Evolutionary conservation across 2,113 vertebrate genomes (phyloP), one percentile per base, ranked within the genome.

Genomic region (Procavia capensis): DNA sequence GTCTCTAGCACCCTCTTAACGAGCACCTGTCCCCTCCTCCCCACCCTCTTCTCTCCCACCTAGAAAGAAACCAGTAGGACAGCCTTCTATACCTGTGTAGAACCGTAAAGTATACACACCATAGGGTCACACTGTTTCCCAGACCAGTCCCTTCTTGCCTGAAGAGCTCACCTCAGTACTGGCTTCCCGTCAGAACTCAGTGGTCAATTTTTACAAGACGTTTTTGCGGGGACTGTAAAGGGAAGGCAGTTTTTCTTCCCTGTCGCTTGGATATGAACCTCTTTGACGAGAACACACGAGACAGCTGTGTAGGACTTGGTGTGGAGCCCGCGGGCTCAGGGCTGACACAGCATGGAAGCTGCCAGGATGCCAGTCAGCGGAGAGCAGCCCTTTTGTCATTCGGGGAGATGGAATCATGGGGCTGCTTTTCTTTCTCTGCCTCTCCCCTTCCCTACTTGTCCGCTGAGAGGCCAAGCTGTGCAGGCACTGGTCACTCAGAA

Each of bases 211-310:
- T 96, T 93, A 70, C 87, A 82, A 4, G 36, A 8, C 83, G 83
- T 93, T 97, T 98, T 89, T 81, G 90, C 84, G 80, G 94, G 94
- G 93, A 57, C 88, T 36, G 29, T 74, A 94, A 93, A 74, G 66
- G 87, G 95, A 85, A 24, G 59, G 76, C 90, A 3, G 0, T 45
- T 76, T 72, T 59, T 81, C 88, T 85, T 59, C 47, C 91, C 88
- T 57, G 75, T 80, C n/a, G 9, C 61, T 61, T 54, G 54, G 83
- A 59, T 84, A 94, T 96, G 93, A 96, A 96, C 85, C 57, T 24
- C 45, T 89, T 96, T 96, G 97, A 96, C 94, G 97, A 94, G 96
- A 94, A 72, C 8, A 31, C 54, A 64, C 70, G 45, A 90, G 88
- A 85, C 59, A 87, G 90, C 88, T 87, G 2, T 0, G 0, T 84